These are phyloP conservation scores for Heliconius nattereri DNA, from an alignment of 1,140 invertebrate genomes.

Conservation along the genomic window DNA sequence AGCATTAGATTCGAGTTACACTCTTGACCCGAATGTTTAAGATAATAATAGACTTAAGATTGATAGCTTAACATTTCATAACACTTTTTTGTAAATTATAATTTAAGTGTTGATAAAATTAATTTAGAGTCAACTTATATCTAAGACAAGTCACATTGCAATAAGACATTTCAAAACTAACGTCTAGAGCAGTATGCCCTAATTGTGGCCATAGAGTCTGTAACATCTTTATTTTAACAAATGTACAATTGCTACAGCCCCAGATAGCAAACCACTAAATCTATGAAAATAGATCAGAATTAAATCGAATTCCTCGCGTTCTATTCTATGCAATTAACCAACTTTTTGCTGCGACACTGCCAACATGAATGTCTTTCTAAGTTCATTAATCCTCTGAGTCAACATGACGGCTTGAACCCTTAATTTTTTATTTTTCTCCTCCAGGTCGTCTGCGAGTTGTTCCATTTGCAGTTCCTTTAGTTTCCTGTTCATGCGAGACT, in stretches of 20 bases:
- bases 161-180: conserved; percentile 26
- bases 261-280: conserved; percentile 32
- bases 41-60: conserved; percentile 26
- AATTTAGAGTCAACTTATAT: conserved; percentile 43
- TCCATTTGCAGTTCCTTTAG: conserved; percentile 83
- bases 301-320: conserved; percentile 14
- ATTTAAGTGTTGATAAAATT: conserved; percentile 45
- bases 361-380: conserved; percentile 71
- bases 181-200: conserved; percentile 23
- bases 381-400: conserved; percentile 70
- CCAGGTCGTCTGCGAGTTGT: conserved; percentile 66
- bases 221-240: conserved; percentile 13
- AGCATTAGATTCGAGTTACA: conserved; percentile 31
- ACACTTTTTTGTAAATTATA: conserved; percentile 52
- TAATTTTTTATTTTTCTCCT: conserved; percentile 72
- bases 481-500: conserved; percentile 87
- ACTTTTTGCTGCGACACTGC: conserved; percentile 65
- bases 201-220: conserved; percentile 10
- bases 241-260: conserved; percentile 19
- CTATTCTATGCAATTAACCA: conserved; percentile 37
- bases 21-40: conserved; percentile 30
- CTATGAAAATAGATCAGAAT: conserved; percentile 50
- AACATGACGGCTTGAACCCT: conserved; percentile 65
- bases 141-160: conserved; percentile 26
- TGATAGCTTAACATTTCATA: conserved; percentile 33